A percentile compares a stretch with the other conserved stretches of the same genome.
Conservation (phyloP, 2,113 vertebrate species). For the Promerops cafer region DNA sequence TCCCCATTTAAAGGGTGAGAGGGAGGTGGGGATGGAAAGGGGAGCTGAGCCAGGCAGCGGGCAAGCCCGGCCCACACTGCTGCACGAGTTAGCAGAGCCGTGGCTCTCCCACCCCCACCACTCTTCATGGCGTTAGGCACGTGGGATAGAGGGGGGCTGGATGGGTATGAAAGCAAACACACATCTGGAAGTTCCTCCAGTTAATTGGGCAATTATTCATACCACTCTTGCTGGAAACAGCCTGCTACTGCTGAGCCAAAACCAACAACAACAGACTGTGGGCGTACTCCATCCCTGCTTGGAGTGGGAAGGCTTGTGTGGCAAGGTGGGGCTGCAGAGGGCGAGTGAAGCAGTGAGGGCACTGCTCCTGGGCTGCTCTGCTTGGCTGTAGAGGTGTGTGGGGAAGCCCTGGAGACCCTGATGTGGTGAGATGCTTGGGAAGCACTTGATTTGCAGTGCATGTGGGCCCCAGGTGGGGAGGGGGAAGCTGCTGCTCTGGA, state of each 20-base stretch:
- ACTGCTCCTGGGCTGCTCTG: background rate
- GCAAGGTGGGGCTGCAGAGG: background rate
- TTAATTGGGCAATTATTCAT: slow-evolving; percentile 73
- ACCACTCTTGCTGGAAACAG: slow-evolving; percentile 60
- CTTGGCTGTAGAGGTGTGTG: background rate
- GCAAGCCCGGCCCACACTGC: background rate
- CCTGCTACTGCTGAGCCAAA: slow-evolving; percentile 52
- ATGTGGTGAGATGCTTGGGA: background rate
- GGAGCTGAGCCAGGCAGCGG: background rate
- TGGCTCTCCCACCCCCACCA: background rate
- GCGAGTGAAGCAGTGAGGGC: background rate
- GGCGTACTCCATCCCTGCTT: background rate
- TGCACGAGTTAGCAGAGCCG: background rate
- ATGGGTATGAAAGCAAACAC: slow-evolving; percentile 59
- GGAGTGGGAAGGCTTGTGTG: background rate
- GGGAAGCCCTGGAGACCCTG: background rate
- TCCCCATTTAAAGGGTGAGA: slow-evolving; percentile 42
- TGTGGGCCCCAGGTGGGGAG: background rate
- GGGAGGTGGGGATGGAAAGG: slow-evolving; percentile 20
- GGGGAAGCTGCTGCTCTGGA: background rate
- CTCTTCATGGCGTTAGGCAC: background rate
- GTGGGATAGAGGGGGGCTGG: slow-evolving; percentile 36
- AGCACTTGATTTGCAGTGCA: background rate
- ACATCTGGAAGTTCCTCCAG: slow-evolving; percentile 68
- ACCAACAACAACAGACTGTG: slow-evolving; percentile 47